Conservation (phyloP, 2,113 vertebrate species). For the Bucco capensis region DNA sequence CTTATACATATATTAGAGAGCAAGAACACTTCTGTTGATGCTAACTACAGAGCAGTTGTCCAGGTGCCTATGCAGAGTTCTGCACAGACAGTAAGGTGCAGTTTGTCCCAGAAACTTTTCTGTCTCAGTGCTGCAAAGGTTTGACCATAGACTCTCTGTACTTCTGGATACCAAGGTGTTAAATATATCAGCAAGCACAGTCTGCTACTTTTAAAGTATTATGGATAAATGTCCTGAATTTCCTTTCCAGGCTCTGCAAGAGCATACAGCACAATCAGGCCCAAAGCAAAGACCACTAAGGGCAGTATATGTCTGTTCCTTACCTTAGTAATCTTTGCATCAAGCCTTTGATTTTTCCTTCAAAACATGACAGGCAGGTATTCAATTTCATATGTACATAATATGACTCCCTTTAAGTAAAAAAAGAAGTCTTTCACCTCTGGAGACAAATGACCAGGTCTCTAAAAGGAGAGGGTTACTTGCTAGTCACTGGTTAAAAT, state of each 20-base stretch:
- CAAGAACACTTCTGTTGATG: not conserved
- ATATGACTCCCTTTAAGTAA: not conserved
- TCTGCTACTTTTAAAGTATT: not conserved
- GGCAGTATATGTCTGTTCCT: not conserved
- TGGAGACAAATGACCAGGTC: not conserved
- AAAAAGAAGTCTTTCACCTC: not conserved
- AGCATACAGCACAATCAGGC: not conserved
- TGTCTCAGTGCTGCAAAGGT: not conserved
- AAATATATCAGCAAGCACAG: not conserved
- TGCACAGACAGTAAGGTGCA: not conserved
- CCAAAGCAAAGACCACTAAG: not conserved
- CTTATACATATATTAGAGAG: not conserved
- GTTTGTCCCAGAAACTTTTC: not conserved
- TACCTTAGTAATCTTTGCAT: not conserved
- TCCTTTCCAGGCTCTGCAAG: not conserved
- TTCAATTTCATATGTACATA: not conserved
- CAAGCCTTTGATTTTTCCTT: not conserved
- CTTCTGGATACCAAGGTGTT: not conserved
- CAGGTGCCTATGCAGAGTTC: not conserved
- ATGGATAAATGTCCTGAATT: not conserved
- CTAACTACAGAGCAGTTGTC: not conserved
- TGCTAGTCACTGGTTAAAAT: slow-evolving; percentile 45
- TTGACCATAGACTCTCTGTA: not conserved
- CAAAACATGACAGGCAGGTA: not conserved
- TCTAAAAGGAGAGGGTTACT: not conserved